Evolutionary conservation across 2,888 invertebrate species (phyloP), one percentile per base, ranked within the genome.

Genomic region (Himalopsyche japonica): DNA sequence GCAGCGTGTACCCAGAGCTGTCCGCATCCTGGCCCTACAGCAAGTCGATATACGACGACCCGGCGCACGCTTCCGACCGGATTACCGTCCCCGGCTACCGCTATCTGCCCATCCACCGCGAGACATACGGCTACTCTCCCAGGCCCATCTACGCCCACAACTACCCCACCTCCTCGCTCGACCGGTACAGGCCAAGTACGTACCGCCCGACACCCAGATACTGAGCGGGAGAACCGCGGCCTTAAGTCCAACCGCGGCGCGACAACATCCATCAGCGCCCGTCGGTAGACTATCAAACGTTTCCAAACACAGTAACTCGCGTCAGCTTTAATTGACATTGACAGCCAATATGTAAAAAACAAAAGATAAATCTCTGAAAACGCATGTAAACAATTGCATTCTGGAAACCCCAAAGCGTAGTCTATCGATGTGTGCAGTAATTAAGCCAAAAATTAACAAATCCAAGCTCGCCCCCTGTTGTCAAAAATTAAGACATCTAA

Each of bases 41-140:
- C 93, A 97, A 97, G 93, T 97, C 97, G 89, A 97, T 97, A 94
- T 97, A 94, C 92, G 97, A 97, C 90, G 96, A 97, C 90, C 97
- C 97, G 88, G 91, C 94, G 87, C 95, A 93, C 89, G 96, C 97
- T 88, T 94, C 95, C 88, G 97, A 97, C 91, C 95, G 97, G 91
- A 96, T 97, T 93, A 93, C 95, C 90, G 95, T 96, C 84, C 96
- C 96, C 90, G 97, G 97, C 89, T 97, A 97, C 94, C 96, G 97
- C 92, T 97, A 97, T 93, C 93, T 96, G 91, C 97, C 97, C 88
- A 95, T 97, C 89, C 97, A 97, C 92, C 95, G 97, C 90, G 97
- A 97, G 90, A 95, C 95, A 89, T 97, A 97, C 92, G 97, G 97
- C 87, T 97, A 97, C 92, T 96, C 97, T 88, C 97, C 97, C 88